phyloP scores from a whole-genome alignment of 2,113 vertebrate species.

The Petrocephalus zakoni region DNA sequence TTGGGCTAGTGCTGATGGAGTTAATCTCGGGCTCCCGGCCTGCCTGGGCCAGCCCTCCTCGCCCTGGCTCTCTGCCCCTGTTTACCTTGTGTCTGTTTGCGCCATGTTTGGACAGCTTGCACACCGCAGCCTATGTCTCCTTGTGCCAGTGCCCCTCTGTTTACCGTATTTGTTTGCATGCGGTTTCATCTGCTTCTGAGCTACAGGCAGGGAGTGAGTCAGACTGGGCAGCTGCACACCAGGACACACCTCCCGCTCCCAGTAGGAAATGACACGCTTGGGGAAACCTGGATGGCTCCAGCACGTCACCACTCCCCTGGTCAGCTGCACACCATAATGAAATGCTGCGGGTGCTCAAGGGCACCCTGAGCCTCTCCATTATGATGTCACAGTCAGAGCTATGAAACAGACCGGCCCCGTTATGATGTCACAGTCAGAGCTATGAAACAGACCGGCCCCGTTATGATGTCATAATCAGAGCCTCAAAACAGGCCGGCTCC shows the following conservation, averaged over 20 bases:
- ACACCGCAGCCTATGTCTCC: background rate
- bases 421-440: no score
- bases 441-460: background rate
- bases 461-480: no score
- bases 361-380: background rate
- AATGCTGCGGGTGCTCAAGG: conserved; percentile 29
- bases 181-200: background rate
- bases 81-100: background rate
- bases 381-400: background rate
- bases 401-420: no score
- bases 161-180: background rate
- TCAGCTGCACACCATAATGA: conserved; percentile 29
- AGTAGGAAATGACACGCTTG: background rate
- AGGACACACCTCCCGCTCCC: conserved; percentile 15
- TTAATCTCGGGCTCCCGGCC: background rate
- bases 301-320: background rate
- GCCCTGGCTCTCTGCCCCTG: background rate
- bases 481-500: background rate
- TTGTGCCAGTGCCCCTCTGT: background rate
- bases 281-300: background rate
- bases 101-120: background rate
- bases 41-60: background rate
- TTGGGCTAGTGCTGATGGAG: background rate
- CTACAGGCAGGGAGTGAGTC: conserved; percentile 35
- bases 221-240: conserved; percentile 33